phyloP scores from a whole-genome alignment of 2,888 invertebrate species.

The Mamestra brassicae region DNA sequence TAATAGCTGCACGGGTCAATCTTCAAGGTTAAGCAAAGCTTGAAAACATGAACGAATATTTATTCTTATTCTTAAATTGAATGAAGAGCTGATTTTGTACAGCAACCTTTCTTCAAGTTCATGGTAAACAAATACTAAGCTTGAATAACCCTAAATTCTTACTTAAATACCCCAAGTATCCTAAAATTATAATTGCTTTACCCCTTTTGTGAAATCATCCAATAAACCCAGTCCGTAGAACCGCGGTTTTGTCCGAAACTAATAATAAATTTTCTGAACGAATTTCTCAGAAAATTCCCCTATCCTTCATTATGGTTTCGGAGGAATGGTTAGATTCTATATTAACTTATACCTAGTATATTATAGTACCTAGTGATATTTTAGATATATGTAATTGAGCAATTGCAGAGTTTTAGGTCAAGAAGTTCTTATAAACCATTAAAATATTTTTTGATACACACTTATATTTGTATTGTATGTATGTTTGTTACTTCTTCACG shows the following conservation, averaged over 20 bases:
- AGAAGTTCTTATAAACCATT: not conserved
- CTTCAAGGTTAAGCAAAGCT: too few species aligned
- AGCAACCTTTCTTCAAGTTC: not conserved
- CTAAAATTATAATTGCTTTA: slow-evolving; percentile 54
- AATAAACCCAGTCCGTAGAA: slow-evolving; percentile 47
- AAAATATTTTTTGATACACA: too few species aligned
- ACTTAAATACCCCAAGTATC: slow-evolving; percentile 35
- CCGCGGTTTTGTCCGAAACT: slow-evolving; percentile 62
- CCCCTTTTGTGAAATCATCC: slow-evolving; percentile 55
- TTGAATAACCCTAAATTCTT: slow-evolving; percentile 27
- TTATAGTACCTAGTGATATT: not conserved
- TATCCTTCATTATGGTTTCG: slow-evolving; percentile 26
- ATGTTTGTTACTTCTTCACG: too few species aligned
- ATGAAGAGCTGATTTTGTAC: too few species aligned
- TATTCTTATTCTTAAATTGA: too few species aligned
- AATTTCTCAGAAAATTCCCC: slow-evolving; percentile 56
- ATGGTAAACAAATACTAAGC: not conserved
- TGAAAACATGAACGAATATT: too few species aligned
- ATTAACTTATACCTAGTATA: not conserved
- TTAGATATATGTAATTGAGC: not conserved
- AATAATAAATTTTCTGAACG: slow-evolving; percentile 63
- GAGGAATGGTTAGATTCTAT: slow-evolving; percentile 13
- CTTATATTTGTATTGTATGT: too few species aligned
- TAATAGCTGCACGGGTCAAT: too few species aligned
- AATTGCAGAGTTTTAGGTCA: not conserved